Base-by-base conservation (phyloP, 2,113 vertebrate genomes). In the Sisor rabdophorus region DNA sequence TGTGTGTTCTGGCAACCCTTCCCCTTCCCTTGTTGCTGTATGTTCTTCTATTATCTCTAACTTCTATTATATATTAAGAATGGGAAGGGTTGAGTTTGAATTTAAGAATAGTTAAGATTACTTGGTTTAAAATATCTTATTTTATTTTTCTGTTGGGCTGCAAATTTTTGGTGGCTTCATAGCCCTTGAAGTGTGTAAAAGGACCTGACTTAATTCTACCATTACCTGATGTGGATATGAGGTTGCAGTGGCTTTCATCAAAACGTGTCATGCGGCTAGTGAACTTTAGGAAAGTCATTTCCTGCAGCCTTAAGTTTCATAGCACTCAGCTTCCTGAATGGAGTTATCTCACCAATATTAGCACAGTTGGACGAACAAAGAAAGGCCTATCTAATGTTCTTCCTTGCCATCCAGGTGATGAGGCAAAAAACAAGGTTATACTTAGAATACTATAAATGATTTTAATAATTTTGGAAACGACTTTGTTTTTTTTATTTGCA, bases 231-330 rank as follows among this genome's bases (percentile, higher is more conserved):
- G 8, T 64, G 65, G 69, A 36, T 26, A 44, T 70, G 52, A 69
- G 15, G 12, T 24, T 32, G 30, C 47, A 54, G 28, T 11, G 32
- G 77, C 47, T 40, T 40, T 73, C 52, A 40, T 5, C 60, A 71
- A 44, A 7, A 60, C 56, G 32, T 54, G 26, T 69, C 69, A 69
- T 28, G 40, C 59, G n/a, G 53, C 19, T 24, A 13, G 60, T 70
- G 20, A 55, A 67, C 47, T 22, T 55, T 32, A 61, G 59, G 52
- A 69, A 72, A 65, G 58, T 72, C 15, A 82, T 85, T 87, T 84
- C 82, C 86, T 82, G 59, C 30, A 69, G 73, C 78, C 80, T 83
- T 84, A 76, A 71, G 80, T 82, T 87, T 80, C 52, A 26, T 73
- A 56, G 76, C 76, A 32, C 78, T 83, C 53, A 78, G 77, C 81